Evolutionary conservation across 1,140 invertebrate species (phyloP).

Genomic region (Melipona quadrifasciata): DNA sequence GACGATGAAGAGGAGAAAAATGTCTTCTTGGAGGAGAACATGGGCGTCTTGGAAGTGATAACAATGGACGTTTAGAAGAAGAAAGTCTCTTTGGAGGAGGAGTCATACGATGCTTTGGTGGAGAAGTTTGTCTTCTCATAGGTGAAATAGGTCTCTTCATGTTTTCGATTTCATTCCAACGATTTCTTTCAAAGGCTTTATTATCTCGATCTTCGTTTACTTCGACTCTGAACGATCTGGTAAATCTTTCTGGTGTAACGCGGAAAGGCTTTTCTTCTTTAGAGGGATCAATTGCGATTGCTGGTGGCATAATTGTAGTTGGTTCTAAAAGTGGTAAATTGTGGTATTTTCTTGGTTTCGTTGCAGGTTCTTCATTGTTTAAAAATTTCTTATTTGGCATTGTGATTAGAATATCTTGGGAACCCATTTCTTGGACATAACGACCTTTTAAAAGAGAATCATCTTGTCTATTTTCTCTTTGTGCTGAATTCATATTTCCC

Average conservation of each 20-base stretch:
- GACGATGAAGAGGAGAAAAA: conserved; percentile 37
- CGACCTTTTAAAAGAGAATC: conserved; percentile 68
- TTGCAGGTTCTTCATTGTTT: conserved; percentile 5
- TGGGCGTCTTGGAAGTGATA: conserved; percentile 59
- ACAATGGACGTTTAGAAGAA: conserved; percentile 60
- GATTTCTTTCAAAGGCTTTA: conserved; percentile 45
- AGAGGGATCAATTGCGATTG: not conserved
- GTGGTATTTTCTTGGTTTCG: conserved; percentile 63
- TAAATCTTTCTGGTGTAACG: conserved; percentile 5
- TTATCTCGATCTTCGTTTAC: conserved; percentile 27
- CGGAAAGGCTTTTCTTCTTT: not conserved
- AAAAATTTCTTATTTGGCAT: conserved; percentile 70
- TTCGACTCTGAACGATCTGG: not conserved
- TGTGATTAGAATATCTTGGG: conserved; percentile 73
- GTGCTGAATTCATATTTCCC: conserved; percentile 41
- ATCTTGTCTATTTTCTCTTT: conserved; percentile 33
- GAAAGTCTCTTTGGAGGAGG: conserved; percentile 54
- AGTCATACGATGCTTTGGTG: conserved; percentile 25
- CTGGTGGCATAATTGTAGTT: conserved; percentile 55
- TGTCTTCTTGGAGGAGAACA: conserved; percentile 57
- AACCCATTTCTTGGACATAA: conserved; percentile 69
- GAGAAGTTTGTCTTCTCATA: conserved; percentile 35
- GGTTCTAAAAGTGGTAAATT: conserved; percentile 66
- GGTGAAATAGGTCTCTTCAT: conserved; percentile 38
- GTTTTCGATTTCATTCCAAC: conserved; percentile 39